These are phyloP conservation scores for Hippocampus zosterae DNA, from an alignment of 2,113 vertebrate species.

Conservation along the genomic window DNA sequence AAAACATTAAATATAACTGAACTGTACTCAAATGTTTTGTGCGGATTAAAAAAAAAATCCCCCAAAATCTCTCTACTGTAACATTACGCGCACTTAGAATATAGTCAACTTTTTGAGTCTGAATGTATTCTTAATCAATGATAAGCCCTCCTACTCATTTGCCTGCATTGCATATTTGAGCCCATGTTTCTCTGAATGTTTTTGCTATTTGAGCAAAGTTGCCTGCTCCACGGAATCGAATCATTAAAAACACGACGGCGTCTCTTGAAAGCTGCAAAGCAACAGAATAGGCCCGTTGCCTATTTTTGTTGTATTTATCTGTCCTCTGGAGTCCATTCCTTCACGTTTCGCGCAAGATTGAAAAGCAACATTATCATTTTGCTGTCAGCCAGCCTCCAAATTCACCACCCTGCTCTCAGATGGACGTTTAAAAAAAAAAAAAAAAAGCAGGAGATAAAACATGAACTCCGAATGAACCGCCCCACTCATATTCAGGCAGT, in stretches of 20 bases:
- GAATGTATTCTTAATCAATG: too few species aligned
- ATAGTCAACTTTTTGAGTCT: too few species aligned
- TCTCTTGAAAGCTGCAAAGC: neutral
- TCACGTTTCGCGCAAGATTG: neutral
- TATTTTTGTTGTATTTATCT: neutral
- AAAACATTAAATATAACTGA: too few species aligned
- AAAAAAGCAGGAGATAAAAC: neutral
- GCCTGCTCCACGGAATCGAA: neutral
- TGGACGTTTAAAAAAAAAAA: neutral
- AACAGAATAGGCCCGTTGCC: neutral
- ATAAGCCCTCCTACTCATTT: too few species aligned
- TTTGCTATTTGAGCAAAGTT: neutral
- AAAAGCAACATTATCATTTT: neutral
- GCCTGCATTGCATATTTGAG: too few species aligned
- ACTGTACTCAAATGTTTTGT: too few species aligned
- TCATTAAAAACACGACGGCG: neutral
- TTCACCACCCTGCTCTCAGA: neutral
- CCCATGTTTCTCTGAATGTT: too few species aligned
- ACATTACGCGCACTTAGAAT: too few species aligned
- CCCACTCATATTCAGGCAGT: neutral
- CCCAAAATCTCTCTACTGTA: too few species aligned
- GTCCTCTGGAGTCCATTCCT: neutral
- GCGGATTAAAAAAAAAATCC: too few species aligned
- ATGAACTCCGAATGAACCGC: slow-evolving; percentile 1
- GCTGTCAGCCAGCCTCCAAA: neutral